Evolutionary conservation across 2,888 invertebrate genomes (phyloP).

Genomic region (Listrodromus nycthemerus): DNA sequence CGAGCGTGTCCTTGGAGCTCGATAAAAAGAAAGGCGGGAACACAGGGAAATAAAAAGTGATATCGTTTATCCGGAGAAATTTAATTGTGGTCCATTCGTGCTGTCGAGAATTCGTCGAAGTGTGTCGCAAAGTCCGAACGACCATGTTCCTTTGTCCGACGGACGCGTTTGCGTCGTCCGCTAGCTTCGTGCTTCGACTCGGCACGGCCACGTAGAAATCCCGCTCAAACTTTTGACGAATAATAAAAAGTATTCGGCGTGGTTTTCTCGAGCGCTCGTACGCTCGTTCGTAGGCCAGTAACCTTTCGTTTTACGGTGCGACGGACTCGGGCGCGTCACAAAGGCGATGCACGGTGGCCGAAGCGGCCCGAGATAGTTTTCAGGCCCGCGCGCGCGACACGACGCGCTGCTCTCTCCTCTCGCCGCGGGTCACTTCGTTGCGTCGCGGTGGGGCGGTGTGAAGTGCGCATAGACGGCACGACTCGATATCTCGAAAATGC

Average conservation of each 20-base stretch:
- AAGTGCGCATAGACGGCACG: constrained; percentile 14
- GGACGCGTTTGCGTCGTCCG: not conserved
- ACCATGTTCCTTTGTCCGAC: not conserved
- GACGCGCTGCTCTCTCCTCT: not conserved
- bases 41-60: not conserved
- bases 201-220: not conserved
- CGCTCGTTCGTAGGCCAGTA: constrained; percentile 59
- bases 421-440: not conserved
- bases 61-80: constrained; percentile 11
- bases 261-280: constrained; percentile 60
- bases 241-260: not conserved
- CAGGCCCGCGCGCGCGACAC: not conserved
- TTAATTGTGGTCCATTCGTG: constrained; percentile 2
- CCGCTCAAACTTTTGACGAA: not conserved
- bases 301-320: constrained; percentile 43
- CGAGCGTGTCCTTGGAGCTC: not conserved
- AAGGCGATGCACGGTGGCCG: not conserved
- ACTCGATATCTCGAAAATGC: constrained; percentile 61
- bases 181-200: not conserved
- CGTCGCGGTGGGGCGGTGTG: not conserved
- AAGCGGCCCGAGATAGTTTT: constrained; percentile 21
- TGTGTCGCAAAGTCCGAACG: too few relatives aligned
- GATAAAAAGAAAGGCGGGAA: constrained; percentile 1
- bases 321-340: constrained; percentile 1
- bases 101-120: not conserved